A percentile compares a stretch with the other conserved stretches of the same genome.
Evolutionary conservation across 92 coral and sea anemone species (phyloP).

Genomic region (Diadumene lineata): DNA sequence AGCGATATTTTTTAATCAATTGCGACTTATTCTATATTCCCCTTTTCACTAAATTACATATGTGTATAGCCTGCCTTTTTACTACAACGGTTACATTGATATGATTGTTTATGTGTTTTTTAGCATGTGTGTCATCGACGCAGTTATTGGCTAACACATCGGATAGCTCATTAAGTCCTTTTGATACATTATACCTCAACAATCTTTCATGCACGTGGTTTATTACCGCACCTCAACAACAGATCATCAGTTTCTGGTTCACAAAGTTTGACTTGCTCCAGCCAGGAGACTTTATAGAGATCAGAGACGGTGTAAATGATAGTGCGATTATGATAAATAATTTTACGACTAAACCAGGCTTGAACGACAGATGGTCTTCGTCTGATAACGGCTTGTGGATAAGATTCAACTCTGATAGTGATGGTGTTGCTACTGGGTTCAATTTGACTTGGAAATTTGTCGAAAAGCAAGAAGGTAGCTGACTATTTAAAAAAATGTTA

Average conservation of each 20-base stretch:
- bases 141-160: not conserved
- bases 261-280: slow-evolving; percentile 22
- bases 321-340: slow-evolving; percentile 20
- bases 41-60: no score
- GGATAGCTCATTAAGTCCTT: not conserved
- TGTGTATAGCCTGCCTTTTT: no score
- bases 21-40: no score
- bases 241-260: not conserved
- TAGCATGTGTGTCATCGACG: not conserved
- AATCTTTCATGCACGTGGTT: slow-evolving; percentile 24
- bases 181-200: not conserved
- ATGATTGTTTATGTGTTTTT: no score
- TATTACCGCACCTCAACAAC: slow-evolving; percentile 25
- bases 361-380: not conserved
- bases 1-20: no score
- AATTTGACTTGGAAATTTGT: not conserved
- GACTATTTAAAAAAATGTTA: no score
- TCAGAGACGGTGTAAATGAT: slow-evolving; percentile 16
- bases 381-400: slow-evolving; percentile 9
- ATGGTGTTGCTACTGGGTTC: not conserved
- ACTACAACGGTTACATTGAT: no score
- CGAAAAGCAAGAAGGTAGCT: not conserved
- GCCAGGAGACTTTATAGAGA: slow-evolving; percentile 29
- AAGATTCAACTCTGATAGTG: slow-evolving; percentile 5
- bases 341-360: not conserved